Evolutionary conservation across 2,797 vertebrate genomes (phyloP).

Genomic region (Echeneis naucrates): DNA sequence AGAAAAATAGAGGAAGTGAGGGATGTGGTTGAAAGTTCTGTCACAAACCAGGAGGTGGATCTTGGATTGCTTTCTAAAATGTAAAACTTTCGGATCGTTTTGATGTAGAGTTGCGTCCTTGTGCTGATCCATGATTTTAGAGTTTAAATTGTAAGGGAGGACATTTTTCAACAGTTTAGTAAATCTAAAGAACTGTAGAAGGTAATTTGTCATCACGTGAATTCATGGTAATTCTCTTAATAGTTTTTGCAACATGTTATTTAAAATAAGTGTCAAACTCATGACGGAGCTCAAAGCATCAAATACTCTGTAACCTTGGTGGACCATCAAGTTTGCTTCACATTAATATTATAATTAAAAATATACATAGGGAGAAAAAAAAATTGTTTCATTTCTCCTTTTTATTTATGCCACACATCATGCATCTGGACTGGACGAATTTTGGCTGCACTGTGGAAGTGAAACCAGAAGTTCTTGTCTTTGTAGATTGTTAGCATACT

Average conservation of each 20-base stretch:
- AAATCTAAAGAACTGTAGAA: too few relatives aligned
- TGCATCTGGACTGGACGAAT: constrained; percentile 13
- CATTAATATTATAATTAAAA: neutral
- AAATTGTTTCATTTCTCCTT: constrained; percentile 20
- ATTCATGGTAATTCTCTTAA: too few relatives aligned
- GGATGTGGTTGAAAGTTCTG: neutral
- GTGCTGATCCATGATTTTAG: neutral
- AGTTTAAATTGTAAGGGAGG: neutral
- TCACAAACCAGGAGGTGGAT: neutral
- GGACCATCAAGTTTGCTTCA: neutral
- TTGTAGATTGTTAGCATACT: too few relatives aligned
- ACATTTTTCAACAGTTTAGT: too few relatives aligned
- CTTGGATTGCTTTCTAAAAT: neutral
- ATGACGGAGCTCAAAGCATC: neutral
- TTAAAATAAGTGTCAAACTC: neutral
- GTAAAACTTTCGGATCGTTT: neutral
- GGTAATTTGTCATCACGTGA: too few relatives aligned
- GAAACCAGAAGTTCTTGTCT: constrained; percentile 51
- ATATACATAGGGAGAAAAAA: neutral
- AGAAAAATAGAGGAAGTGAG: neutral
- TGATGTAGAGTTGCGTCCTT: neutral
- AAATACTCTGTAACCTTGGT: neutral
- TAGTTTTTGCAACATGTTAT: neutral
- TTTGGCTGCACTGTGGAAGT: constrained; percentile 40
- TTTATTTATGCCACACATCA: constrained; percentile 10